Percentiles rank a stretch among this genome's conserved stretches.
These are phyloP conservation scores for Ciona savignyi DNA, from an alignment of 23 tunicate genomes.

Conservation along the genomic window DNA sequence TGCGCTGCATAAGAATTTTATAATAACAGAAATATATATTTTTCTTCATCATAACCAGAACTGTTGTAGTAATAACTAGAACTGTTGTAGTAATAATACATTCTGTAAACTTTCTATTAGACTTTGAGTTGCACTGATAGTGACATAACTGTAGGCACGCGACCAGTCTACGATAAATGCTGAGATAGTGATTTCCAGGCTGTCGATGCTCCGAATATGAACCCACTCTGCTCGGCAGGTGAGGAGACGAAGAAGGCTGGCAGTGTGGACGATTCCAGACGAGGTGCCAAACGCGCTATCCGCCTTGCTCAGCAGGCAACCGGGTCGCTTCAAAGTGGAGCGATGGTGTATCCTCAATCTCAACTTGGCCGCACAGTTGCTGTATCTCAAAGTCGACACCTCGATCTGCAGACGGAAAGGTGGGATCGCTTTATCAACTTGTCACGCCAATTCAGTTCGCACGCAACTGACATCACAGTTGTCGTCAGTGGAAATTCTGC, in stretches of 20 bases:
- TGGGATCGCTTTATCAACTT: background rate
- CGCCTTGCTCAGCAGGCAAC: background rate
- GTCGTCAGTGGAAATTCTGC: too few species aligned
- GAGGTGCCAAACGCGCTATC: slow-evolving; percentile 2
- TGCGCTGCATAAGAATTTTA: too few species aligned
- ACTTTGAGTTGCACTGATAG: too few species aligned
- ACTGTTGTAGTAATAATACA: too few species aligned
- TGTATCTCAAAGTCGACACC: background rate
- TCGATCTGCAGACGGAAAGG: background rate
- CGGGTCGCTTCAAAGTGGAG: background rate
- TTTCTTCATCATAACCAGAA: too few species aligned
- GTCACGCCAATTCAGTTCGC: background rate
- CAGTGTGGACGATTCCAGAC: background rate
- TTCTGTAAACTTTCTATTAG: too few species aligned
- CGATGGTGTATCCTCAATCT: background rate
- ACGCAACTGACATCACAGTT: background rate
- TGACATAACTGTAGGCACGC: too few species aligned
- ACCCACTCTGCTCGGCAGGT: background rate
- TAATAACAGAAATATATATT: too few species aligned
- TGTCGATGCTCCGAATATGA: too few species aligned
- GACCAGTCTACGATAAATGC: too few species aligned
- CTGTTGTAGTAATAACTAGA: too few species aligned
- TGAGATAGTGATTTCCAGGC: too few species aligned
- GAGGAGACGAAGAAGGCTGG: background rate
- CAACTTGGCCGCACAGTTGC: slow-evolving; percentile 1